These are phyloP conservation scores for Thymallus thymallus DNA, from an alignment of 2,113 vertebrate genomes.

Conservation along the genomic window DNA sequence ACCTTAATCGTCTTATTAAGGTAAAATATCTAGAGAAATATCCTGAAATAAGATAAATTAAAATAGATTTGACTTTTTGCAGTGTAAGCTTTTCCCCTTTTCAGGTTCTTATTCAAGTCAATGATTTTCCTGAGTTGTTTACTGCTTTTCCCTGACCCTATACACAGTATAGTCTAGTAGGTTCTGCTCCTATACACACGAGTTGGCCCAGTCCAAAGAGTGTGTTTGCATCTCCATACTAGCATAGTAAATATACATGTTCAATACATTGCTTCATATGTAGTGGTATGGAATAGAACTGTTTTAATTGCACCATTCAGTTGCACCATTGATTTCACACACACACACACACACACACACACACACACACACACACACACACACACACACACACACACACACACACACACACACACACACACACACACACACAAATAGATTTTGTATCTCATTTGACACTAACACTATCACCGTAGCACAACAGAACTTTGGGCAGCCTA, in stretches of 20 bases:
- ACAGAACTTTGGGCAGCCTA: conserved; percentile 57
- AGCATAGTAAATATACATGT: no score
- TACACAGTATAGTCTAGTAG: conserved; percentile 42
- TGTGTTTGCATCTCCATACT: conserved; percentile 47
- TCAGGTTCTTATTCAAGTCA: conserved; percentile 42
- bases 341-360: not conserved
- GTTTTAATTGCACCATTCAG: conserved; percentile 31
- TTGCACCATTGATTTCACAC: conserved; percentile 59
- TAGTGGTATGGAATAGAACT: no score
- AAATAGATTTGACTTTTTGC: no score
- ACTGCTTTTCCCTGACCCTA: conserved; percentile 59
- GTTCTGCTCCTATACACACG: conserved; percentile 44
- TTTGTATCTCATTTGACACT: conserved; percentile 63
- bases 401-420: no score
- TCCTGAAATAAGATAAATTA: no score
- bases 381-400: no score
- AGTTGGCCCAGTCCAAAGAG: conserved; percentile 45
- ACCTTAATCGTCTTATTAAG: no score
- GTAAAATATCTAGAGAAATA: no score
- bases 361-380: no score
- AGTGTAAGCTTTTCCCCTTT: conserved; percentile 16
- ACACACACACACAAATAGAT: no score
- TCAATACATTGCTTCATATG: no score
- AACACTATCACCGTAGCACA: conserved; percentile 32
- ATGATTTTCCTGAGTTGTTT: conserved; percentile 66